These are phyloP conservation scores for Pocillopora grandis DNA, from an alignment of 92 coral and sea anemone species.

Conservation along the genomic window DNA sequence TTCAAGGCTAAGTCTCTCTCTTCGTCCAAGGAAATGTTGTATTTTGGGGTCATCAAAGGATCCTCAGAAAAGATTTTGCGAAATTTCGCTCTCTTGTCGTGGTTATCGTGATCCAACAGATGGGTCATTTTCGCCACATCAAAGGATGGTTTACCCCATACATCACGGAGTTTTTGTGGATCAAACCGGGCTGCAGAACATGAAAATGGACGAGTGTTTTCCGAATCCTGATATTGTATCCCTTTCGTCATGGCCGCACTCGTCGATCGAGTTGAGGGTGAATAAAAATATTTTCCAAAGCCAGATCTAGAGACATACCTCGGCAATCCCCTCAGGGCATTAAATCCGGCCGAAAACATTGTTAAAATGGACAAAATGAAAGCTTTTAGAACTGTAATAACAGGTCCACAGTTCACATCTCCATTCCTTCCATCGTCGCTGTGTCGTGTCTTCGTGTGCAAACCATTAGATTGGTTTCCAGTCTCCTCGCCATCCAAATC, in stretches of 20 bases:
- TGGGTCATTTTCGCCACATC: slow-evolving; percentile 74
- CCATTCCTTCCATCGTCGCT: background rate
- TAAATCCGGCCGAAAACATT: slow-evolving; percentile 19
- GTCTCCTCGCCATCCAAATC: background rate
- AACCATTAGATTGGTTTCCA: background rate
- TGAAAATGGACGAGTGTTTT: slow-evolving; percentile 37
- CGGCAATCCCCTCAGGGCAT: slow-evolving; percentile 2
- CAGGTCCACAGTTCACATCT: background rate
- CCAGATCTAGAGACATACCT: slow-evolving; percentile 6
- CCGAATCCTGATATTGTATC: background rate
- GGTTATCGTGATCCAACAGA: slow-evolving; percentile 84
- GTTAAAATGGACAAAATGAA: background rate
- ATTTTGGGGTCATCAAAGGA: slow-evolving; percentile 76
- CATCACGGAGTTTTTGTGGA: slow-evolving; percentile 75
- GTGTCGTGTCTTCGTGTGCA: background rate
- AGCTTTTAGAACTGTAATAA: background rate
- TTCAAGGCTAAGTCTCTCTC: slow-evolving; percentile 80
- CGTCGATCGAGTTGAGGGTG: background rate
- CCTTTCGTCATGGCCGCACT: background rate
- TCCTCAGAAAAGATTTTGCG: slow-evolving; percentile 76
- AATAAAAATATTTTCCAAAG: background rate
- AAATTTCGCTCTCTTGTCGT: slow-evolving; percentile 79
- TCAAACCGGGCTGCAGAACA: slow-evolving; percentile 22
- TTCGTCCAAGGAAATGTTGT: slow-evolving; percentile 83
- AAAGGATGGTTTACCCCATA: slow-evolving; percentile 74